Percentiles rank a stretch among this genome's conserved stretches.
These are phyloP conservation scores for Aeoliscus strigatus DNA, from an alignment of 2,797 vertebrate species.

Conservation along the genomic window DNA sequence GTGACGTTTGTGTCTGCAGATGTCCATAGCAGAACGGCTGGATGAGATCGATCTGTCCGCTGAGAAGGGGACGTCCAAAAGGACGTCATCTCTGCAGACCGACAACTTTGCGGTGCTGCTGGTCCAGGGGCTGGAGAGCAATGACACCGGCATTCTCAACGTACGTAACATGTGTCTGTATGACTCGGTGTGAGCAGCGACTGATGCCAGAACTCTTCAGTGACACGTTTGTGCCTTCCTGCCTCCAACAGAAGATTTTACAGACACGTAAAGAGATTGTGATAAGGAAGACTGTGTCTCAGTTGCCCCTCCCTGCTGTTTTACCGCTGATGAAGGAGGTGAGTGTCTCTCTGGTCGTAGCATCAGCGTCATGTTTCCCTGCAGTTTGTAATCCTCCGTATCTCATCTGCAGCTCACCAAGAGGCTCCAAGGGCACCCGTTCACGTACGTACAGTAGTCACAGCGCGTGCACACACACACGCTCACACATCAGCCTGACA, in stretches of 20 bases:
- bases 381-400: constrained; percentile 9
- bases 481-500: no score
- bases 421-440: constrained; percentile 90
- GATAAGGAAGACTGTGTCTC: constrained; percentile 91
- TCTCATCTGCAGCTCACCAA: constrained; percentile 79
- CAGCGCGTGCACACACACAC: no score
- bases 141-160: constrained; percentile 84
- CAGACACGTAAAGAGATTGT: constrained; percentile 84
- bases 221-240: not conserved
- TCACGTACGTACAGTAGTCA: constrained; percentile 87
- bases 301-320: constrained; percentile 88
- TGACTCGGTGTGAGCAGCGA: no score
- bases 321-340: constrained; percentile 92
- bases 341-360: constrained; percentile 22
- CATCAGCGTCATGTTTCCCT: no score
- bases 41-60: constrained; percentile 83
- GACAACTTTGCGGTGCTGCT: constrained; percentile 89
- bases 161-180: no score
- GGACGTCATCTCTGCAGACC: constrained; percentile 77
- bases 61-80: constrained; percentile 71
- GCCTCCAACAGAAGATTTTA: constrained; percentile 85
- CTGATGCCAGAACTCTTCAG: no score
- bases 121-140: constrained; percentile 94
- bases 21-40: constrained; percentile 89
- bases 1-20: constrained; percentile 61